Evolutionary conservation across 1,140 invertebrate genomes (phyloP).

Genomic region (Drosophila punjabiensis): DNA sequence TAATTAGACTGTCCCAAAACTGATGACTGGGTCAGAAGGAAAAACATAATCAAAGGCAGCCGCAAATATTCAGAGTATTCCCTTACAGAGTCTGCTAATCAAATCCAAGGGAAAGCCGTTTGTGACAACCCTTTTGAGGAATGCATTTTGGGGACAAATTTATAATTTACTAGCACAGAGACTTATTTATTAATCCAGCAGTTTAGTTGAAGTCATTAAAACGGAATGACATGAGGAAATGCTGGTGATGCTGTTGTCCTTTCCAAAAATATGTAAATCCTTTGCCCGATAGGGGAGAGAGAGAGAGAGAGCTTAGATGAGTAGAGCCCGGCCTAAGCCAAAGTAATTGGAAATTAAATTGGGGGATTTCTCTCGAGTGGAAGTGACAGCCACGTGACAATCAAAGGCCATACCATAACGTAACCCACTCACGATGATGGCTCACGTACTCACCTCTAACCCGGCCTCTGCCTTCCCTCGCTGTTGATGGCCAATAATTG

Average conservation of each 20-base stretch:
- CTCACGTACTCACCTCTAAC: conserved; percentile 23
- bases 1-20: conserved; percentile 54
- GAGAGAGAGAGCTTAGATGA: conserved; percentile 9
- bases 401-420: conserved; percentile 25
- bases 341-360: conserved; percentile 70
- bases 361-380: conserved; percentile 46
- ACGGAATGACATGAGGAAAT: conserved; percentile 5
- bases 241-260: background rate
- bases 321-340: conserved; percentile 35
- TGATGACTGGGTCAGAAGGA: conserved; percentile 50
- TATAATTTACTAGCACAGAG: conserved; percentile 33
- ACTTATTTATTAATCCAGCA: conserved; percentile 52
- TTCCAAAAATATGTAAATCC: conserved; percentile 47
- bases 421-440: conserved; percentile 20
- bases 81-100: conserved; percentile 18
- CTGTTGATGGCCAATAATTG: conserved; percentile 65
- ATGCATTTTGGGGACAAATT: conserved; percentile 17
- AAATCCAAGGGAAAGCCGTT: conserved; percentile 35
- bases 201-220: conserved; percentile 57
- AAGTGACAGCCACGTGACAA: conserved; percentile 48
- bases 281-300: background rate
- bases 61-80: conserved; percentile 6
- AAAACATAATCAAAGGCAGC: conserved; percentile 9
- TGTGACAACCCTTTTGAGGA: conserved; percentile 6
- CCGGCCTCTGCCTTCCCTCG: background rate